These are phyloP conservation scores for Mormoops blainvillei DNA, from an alignment of 2,113 vertebrate genomes.

Conservation along the genomic window DNA sequence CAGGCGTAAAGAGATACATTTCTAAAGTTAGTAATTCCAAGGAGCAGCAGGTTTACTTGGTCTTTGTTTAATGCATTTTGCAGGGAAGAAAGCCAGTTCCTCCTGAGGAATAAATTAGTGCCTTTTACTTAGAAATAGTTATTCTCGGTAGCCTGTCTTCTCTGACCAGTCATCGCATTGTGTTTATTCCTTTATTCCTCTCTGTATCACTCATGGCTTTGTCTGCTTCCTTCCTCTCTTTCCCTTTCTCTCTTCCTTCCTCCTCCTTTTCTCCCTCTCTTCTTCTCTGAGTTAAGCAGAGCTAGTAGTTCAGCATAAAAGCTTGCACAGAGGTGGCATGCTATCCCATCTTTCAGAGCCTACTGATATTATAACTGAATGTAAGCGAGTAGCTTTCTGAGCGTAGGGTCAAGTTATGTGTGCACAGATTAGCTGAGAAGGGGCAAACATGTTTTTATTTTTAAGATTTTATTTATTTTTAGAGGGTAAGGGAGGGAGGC, in stretches of 20 bases:
- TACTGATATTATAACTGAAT: background rate
- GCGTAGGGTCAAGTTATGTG: background rate
- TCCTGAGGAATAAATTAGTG: background rate
- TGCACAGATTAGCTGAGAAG: background rate
- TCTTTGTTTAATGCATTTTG: slow-evolving; percentile 25
- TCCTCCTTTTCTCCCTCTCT: background rate
- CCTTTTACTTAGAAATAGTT: background rate
- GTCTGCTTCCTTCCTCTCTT: background rate
- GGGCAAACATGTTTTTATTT: background rate
- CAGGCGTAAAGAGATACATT: background rate
- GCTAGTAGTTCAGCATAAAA: background rate
- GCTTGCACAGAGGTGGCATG: background rate
- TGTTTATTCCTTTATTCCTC: background rate
- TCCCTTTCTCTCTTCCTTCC: background rate
- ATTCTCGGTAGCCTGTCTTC: background rate
- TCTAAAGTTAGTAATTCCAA: background rate
- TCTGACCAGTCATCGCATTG: background rate
- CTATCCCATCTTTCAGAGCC: background rate
- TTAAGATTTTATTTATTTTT: no score
- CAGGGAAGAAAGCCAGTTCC: background rate
- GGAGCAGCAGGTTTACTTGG: background rate
- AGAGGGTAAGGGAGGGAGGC: no score
- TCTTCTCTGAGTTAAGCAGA: background rate
- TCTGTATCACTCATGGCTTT: background rate
- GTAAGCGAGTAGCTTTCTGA: background rate